Percentiles rank a stretch among this genome's conserved stretches.
Conservation (phyloP, 2,113 vertebrate species). For the Lynx canadensis region DNA sequence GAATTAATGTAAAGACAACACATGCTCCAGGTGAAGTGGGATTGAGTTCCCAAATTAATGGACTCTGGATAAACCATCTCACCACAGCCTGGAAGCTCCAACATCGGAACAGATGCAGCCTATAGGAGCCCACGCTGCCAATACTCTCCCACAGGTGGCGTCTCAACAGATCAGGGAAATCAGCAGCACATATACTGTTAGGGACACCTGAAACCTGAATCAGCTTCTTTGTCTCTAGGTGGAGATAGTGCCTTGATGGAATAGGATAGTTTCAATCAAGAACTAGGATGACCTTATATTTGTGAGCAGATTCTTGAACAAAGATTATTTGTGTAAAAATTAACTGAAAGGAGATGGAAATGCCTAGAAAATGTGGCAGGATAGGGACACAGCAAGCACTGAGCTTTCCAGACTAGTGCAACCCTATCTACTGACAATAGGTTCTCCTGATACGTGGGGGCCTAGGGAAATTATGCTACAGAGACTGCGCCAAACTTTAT, state of each 20-base stretch:
- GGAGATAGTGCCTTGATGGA: not conserved
- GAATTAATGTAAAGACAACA: not conserved
- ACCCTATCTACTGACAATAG: not conserved
- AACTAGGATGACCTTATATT: not conserved
- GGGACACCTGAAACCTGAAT: not conserved
- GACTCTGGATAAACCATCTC: not conserved
- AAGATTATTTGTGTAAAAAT: not conserved
- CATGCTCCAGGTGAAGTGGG: not conserved
- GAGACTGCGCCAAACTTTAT: not conserved
- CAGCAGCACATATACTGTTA: not conserved
- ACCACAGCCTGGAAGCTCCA: too few relatives aligned
- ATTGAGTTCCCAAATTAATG: not conserved
- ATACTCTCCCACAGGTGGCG: accelerated
- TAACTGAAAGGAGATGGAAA: not conserved
- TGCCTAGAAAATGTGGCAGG: not conserved
- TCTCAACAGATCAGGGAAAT: not conserved
- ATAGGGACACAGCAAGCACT: not conserved
- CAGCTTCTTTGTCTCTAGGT: not conserved
- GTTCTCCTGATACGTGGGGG: not conserved
- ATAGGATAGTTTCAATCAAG: not conserved
- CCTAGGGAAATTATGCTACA: not conserved
- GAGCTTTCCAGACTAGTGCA: not conserved
- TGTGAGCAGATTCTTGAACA: not conserved
- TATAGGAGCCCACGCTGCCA: not conserved
- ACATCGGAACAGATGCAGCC: not conserved